Percentiles rank a stretch among this genome's conserved stretches.
Evolutionary conservation across 2,888 invertebrate genomes (phyloP).

Genomic region (Yponomeuta malinellus): DNA sequence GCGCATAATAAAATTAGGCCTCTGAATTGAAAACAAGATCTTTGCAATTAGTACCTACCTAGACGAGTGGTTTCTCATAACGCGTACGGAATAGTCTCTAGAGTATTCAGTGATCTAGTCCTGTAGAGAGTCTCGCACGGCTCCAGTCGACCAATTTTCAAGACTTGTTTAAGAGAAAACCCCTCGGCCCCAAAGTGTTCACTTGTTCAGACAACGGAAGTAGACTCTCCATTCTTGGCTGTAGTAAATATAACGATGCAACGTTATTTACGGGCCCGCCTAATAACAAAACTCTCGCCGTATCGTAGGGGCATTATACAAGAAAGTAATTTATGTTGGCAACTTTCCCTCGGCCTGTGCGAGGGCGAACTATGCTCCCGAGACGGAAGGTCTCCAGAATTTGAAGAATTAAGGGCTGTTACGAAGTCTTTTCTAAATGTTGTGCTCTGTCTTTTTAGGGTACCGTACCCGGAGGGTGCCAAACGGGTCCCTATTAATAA

Average conservation of each 20-base stretch:
- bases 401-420: conserved; percentile 1
- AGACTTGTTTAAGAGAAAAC: neutral
- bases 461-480: too few relatives aligned
- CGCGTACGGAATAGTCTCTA: too few relatives aligned
- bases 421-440: neutral
- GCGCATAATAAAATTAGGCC: too few relatives aligned
- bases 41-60: too few relatives aligned
- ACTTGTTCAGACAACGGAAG: neutral
- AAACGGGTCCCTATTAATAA: too few relatives aligned
- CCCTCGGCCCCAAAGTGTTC: neutral
- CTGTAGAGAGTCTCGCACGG: too few relatives aligned
- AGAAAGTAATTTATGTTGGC: conserved; percentile 15
- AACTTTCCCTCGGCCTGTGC: conserved; percentile 2
- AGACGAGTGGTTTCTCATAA: too few relatives aligned
- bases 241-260: conserved; percentile 9
- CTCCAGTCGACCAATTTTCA: too few relatives aligned
- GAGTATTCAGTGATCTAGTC: too few relatives aligned
- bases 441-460: neutral
- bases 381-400: conserved; percentile 5
- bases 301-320: conserved; percentile 13
- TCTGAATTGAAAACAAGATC: too few relatives aligned
- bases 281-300: conserved; percentile 13
- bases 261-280: conserved; percentile 11
- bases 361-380: conserved; percentile 5
- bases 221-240: neutral